phyloP scores from a whole-genome alignment of 1,140 invertebrate genomes.

The Nylanderia fulva region DNA sequence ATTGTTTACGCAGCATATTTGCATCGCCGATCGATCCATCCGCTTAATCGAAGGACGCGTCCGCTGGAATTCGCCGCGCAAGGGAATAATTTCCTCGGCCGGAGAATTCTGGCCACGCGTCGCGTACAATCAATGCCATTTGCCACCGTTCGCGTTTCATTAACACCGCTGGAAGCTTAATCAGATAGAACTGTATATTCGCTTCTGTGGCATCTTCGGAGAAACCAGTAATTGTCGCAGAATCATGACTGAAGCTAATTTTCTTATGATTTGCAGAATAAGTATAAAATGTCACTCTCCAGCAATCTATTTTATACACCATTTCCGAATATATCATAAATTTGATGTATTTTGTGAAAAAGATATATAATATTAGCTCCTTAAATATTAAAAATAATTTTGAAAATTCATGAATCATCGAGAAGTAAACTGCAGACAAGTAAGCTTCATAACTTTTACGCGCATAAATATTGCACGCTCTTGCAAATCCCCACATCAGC shows the following conservation, averaged over 20 bases:
- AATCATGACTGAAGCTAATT: background rate
- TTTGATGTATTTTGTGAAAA: background rate
- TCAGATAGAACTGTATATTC: constrained; percentile 44
- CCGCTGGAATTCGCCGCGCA: constrained; percentile 74
- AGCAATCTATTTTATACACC: background rate
- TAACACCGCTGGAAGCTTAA: constrained; percentile 68
- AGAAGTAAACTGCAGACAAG: background rate
- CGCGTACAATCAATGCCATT: constrained; percentile 71
- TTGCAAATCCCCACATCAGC: background rate
- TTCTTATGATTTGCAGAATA: background rate
- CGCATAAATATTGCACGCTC: background rate
- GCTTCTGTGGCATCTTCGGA: background rate
- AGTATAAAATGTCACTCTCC: too few relatives aligned
- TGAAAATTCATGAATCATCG: background rate
- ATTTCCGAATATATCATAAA: background rate
- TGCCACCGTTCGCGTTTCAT: constrained; percentile 73
- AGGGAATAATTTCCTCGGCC: constrained; percentile 74
- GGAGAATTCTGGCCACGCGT: constrained; percentile 40
- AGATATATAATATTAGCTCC: background rate
- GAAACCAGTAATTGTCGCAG: background rate
- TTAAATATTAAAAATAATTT: background rate
- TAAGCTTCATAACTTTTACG: background rate
- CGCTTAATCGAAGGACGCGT: constrained; percentile 72
- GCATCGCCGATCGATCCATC: constrained; percentile 68
- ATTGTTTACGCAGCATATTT: constrained; percentile 75